Evolutionary conservation across 2,113 vertebrate species (phyloP), one percentile per base, ranked within the genome.

Genomic region (Hymenochirus boettgeri): DNA sequence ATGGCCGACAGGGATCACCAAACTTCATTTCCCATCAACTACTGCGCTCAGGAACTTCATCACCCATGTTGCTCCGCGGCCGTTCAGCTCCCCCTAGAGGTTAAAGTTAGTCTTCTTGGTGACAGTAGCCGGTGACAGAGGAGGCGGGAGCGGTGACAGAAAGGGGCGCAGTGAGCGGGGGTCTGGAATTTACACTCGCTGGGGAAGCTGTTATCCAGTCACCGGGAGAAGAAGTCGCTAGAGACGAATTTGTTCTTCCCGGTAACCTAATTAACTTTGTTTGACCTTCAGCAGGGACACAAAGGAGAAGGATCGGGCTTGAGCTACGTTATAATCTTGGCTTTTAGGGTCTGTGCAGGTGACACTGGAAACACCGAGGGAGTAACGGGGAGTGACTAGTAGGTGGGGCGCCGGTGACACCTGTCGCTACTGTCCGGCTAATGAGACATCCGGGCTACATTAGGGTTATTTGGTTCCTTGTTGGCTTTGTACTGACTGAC

Each of bases 41-140:
- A 15, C 24, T 15, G 2, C 18, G 24, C 10, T 3, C 50, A 33
- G 35, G 52, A 56, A 64, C 46, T 58, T 23, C 55, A 31, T 23
- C 25, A 51, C 57, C 56, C 64, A 42, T 48, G 24, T n/a, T 42
- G 23, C 47, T 59, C 17, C 25, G 35, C 33, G 48, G 3, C 64
- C 53, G 56, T 3, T 8, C 18, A 23, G 47, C 56, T 42, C 57
- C 65, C 65, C 65, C 65, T 67, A n/a, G 23, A 18, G 65, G 27
- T 22, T 1, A 19, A 22, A 42, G 19, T 12, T 13, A 22, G 19
- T n/a, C 23, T 66, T 13, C 7, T 15, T 27, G 26, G 24, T 59
- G 64, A 66, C 65, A 67, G 47, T 18, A 60, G 57, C 57, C 65
- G 57, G 57, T 67, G 65, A 53, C 65, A 67, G 64, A 67, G 64